phyloP scores from a whole-genome alignment of 2,797 vertebrate genomes.

The Florisuga fusca region DNA sequence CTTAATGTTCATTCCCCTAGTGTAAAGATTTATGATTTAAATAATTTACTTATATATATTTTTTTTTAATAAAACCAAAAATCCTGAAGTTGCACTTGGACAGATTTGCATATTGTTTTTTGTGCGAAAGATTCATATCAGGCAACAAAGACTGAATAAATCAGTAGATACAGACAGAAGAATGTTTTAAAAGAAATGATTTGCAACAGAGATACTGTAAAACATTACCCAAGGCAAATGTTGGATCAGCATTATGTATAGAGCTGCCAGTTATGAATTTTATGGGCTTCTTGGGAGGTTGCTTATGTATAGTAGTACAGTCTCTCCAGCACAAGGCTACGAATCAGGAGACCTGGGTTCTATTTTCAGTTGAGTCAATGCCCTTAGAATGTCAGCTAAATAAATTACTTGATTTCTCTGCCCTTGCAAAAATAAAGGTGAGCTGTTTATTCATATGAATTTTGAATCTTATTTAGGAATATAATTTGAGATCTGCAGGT shows the following conservation, averaged over 20 bases:
- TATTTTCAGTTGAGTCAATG: conserved; percentile 47
- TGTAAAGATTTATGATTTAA: conserved; percentile 52
- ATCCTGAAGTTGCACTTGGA: conserved; percentile 12
- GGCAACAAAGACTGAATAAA: conserved; percentile 66
- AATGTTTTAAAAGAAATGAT: conserved; percentile 57
- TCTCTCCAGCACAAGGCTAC: not conserved
- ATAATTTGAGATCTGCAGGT: not conserved
- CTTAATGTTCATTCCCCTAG: not conserved
- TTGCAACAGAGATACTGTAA: conserved; percentile 65
- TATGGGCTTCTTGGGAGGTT: conserved; percentile 68
- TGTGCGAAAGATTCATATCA: conserved; percentile 1
- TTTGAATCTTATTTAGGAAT: conserved; percentile 9
- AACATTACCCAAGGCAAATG: conserved; percentile 53
- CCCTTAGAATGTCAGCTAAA: conserved; percentile 26
- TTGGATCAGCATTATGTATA: conserved; percentile 62
- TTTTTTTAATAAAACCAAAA: not conserved
- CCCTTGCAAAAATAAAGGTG: conserved; percentile 43
- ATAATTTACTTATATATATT: not conserved
- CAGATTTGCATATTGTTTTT: conserved; percentile 46
- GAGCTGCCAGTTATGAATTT: conserved; percentile 58
- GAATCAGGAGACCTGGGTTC: conserved; percentile 14
- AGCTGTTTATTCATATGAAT: not conserved
- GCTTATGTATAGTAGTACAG: not conserved
- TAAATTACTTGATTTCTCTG: conserved; percentile 32
- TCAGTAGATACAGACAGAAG: conserved; percentile 33